Evolutionary conservation across 1,140 invertebrate genomes (phyloP).

Genomic region (Arctopsyche grandis): DNA sequence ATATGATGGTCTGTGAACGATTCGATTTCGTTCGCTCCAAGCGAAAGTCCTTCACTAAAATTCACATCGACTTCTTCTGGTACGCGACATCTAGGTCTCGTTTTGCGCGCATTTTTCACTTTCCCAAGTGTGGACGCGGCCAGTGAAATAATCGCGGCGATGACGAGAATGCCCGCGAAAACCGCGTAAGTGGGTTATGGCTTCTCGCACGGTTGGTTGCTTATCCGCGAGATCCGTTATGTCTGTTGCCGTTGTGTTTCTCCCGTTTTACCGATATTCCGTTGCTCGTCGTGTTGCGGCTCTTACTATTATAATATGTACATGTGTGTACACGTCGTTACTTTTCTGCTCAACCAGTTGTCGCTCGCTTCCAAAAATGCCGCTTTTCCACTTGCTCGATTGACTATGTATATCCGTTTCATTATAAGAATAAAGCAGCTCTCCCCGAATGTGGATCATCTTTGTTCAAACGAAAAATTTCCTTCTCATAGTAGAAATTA

Average conservation of each 20-base stretch:
- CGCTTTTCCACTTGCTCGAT: not conserved
- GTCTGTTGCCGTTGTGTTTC: not conserved
- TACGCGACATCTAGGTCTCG: not conserved
- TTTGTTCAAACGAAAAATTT: too few relatives aligned
- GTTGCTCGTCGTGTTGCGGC: conserved; percentile 22
- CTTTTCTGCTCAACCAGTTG: not conserved
- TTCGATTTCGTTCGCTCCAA: too few relatives aligned
- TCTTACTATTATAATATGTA: not conserved
- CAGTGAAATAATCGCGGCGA: not conserved
- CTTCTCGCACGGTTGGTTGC: conserved; percentile 20
- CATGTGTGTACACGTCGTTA: not conserved
- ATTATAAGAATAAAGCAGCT: too few relatives aligned
- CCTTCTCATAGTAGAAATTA: too few relatives aligned
- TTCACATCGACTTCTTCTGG: not conserved
- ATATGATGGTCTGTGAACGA: too few relatives aligned
- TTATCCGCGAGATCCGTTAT: conserved; percentile 27
- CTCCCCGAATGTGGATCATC: too few relatives aligned
- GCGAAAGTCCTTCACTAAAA: not conserved
- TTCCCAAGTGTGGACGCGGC: too few relatives aligned
- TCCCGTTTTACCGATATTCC: conserved; percentile 27
- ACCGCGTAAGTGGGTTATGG: conserved; percentile 22
- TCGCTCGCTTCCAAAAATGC: not conserved
- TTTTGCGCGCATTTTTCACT: too few relatives aligned
- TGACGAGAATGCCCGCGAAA: conserved; percentile 7
- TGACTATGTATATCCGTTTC: too few relatives aligned